phyloP scores from a whole-genome alignment of 1,140 invertebrate species.

The Phymorhynchus buccinoides region DNA sequence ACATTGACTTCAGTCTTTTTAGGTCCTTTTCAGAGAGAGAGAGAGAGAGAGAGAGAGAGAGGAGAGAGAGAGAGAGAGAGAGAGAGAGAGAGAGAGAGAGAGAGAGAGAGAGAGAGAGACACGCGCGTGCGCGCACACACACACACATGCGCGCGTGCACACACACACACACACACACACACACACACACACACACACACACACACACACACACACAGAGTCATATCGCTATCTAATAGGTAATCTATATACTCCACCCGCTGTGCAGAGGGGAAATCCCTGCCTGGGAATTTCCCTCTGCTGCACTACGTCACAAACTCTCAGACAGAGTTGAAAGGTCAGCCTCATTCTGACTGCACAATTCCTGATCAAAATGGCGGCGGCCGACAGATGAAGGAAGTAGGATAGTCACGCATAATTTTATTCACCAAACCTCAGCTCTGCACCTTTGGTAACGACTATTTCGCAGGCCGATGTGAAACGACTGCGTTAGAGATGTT shows the following conservation, averaged over 20 bases:
- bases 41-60: too few relatives aligned
- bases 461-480: slow-evolving; percentile 12
- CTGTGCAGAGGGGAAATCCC: slow-evolving; percentile 11
- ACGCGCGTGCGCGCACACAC: not conserved
- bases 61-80: too few relatives aligned
- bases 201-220: not conserved
- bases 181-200: slow-evolving; percentile 9
- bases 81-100: too few relatives aligned
- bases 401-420: slow-evolving; percentile 41
- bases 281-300: not conserved
- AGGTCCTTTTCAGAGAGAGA: too few relatives aligned
- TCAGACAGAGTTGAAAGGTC: slow-evolving; percentile 37
- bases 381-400: slow-evolving; percentile 57
- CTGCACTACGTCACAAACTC: slow-evolving; percentile 25
- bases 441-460: slow-evolving; percentile 14
- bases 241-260: not conserved
- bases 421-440: slow-evolving; percentile 18
- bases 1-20: too few relatives aligned
- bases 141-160: not conserved
- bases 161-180: not conserved
- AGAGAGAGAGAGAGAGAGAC: too few relatives aligned
- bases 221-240: not conserved
- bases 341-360: slow-evolving; percentile 39
- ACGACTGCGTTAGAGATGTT: slow-evolving; percentile 43
- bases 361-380: slow-evolving; percentile 56